A percentile compares a stretch with the other conserved stretches of the same genome.
phyloP scores from a whole-genome alignment of 2,888 invertebrate genomes.

The Geotrupes spiniger region DNA sequence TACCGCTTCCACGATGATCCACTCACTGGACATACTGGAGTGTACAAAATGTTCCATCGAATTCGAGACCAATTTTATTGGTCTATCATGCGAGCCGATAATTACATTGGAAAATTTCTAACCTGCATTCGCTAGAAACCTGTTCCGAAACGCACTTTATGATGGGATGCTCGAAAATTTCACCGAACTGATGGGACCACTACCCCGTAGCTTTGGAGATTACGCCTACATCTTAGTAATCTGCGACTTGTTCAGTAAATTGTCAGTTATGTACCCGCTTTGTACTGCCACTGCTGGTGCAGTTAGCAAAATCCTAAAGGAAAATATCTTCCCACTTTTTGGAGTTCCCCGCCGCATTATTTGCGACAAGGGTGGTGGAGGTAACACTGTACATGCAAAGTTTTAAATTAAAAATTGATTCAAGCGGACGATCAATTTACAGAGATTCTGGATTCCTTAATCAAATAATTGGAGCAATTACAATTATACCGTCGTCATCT shows the following conservation, averaged over 20 bases:
- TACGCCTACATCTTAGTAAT: not conserved
- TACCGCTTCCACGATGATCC: not conserved
- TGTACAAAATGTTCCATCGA: not conserved
- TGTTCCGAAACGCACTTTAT: not conserved
- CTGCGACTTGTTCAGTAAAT: too few species aligned
- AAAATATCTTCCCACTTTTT: not conserved
- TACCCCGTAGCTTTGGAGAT: not conserved
- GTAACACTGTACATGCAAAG: too few species aligned
- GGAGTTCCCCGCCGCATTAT: not conserved
- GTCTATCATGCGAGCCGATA: not conserved
- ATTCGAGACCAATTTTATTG: not conserved
- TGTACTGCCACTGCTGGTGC: not conserved
- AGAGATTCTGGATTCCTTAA: too few species aligned
- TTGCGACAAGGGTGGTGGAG: not conserved
- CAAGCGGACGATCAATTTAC: too few species aligned
- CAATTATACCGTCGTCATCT: too few species aligned
- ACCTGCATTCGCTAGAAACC: not conserved
- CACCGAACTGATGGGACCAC: not conserved
- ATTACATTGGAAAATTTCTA: not conserved
- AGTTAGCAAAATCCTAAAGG: not conserved
- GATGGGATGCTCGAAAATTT: not conserved
- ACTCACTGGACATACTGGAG: not conserved
- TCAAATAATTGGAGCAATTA: too few species aligned
- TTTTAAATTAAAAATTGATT: too few species aligned
- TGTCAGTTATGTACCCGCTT: not conserved